These are phyloP conservation scores for Heliothis subflexa DNA, from an alignment of 1,140 invertebrate species.

Conservation along the genomic window DNA sequence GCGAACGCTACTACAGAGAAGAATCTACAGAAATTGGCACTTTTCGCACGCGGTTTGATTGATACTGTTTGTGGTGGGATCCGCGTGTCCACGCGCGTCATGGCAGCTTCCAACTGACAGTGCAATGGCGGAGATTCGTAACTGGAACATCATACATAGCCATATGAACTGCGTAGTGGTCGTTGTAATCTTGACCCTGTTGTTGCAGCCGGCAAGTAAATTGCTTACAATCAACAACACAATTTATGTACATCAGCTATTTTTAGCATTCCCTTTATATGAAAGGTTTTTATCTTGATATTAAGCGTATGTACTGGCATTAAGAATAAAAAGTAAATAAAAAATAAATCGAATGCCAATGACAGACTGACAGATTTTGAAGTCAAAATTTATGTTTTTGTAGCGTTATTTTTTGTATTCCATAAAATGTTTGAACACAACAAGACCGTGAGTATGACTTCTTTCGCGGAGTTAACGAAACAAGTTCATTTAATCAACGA, in stretches of 20 bases:
- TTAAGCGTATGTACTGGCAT: background rate
- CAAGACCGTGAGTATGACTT: conserved; percentile 64
- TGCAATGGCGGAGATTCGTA: conserved; percentile 66
- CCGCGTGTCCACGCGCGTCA: conserved; percentile 77
- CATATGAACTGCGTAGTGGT: conserved; percentile 44
- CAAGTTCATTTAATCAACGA: conserved; percentile 70
- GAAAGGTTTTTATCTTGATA: background rate
- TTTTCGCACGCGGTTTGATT: conserved; percentile 64
- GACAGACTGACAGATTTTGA: too few relatives aligned
- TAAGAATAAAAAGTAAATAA: background rate
- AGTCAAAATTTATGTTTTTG: too few relatives aligned
- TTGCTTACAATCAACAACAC: conserved; percentile 27
- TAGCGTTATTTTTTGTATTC: too few relatives aligned
- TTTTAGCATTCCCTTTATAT: background rate
- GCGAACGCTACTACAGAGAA: conserved; percentile 60
- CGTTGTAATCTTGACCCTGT: conserved; percentile 47
- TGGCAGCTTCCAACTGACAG: conserved; percentile 75
- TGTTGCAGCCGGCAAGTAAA: conserved; percentile 30
- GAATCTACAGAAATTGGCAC: conserved; percentile 69
- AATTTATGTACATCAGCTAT: conserved; percentile 11
- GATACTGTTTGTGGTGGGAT: conserved; percentile 60
- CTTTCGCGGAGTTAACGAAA: conserved; percentile 69
- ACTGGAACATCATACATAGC: conserved; percentile 63
- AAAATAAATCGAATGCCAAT: too few relatives aligned
- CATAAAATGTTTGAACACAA: too few relatives aligned